phyloP scores from a whole-genome alignment of 64 coral and sea anemone genomes.

The Cladopsammia gracilis region DNA sequence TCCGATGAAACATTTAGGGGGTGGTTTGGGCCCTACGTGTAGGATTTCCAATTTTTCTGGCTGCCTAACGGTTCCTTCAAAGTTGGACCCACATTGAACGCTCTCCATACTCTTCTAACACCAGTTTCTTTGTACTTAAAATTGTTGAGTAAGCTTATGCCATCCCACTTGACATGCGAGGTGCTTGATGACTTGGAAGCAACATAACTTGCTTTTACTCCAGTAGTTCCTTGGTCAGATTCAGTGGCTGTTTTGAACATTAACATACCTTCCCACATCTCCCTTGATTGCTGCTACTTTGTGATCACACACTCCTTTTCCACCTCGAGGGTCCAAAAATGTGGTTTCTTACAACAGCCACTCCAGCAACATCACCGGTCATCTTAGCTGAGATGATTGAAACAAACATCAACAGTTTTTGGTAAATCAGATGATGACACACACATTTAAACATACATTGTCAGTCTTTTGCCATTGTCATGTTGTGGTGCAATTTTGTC shows the following conservation, averaged over 20 bases:
- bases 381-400: constrained; percentile 14
- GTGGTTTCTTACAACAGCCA: constrained; percentile 37
- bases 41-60: constrained; percentile 21
- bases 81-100: constrained; percentile 46
- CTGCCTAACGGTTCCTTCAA: not conserved
- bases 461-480: too few relatives aligned
- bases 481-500: too few relatives aligned
- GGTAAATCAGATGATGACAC: too few relatives aligned
- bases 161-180: constrained; percentile 62
- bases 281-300: constrained; percentile 37
- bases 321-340: constrained; percentile 40
- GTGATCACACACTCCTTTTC: constrained; percentile 19
- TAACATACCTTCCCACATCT: constrained; percentile 41
- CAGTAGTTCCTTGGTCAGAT: constrained; percentile 48
- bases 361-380: not conserved
- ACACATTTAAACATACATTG: too few relatives aligned
- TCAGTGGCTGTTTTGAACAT: constrained; percentile 63
- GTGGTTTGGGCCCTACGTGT: too few relatives aligned
- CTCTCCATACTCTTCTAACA: constrained; percentile 62
- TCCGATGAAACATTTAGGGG: too few relatives aligned
- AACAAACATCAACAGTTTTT: too few relatives aligned
- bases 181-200: constrained; percentile 42
- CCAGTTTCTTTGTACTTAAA: constrained; percentile 71
- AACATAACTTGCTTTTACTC: constrained; percentile 58
- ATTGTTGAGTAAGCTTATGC: constrained; percentile 70